Percentiles rank a stretch among this genome's conserved stretches.
Conservation (phyloP, 2,113 vertebrate genomes). For the Tetraodon nigroviridis region DNA sequence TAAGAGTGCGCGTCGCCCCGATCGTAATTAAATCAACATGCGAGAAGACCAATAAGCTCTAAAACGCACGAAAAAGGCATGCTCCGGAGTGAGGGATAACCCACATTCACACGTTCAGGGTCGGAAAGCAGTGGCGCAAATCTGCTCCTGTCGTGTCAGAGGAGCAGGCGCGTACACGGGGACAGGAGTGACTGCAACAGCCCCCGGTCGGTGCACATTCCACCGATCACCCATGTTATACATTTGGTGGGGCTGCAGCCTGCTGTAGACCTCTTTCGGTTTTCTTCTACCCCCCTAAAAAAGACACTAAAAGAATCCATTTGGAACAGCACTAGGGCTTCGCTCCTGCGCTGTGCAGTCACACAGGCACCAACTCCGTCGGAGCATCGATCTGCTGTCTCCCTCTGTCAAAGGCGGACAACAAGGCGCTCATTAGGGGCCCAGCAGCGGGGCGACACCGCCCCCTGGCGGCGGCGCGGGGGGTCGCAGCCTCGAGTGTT, state of each 20-base stretch:
- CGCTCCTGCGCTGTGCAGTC: constrained; percentile 70
- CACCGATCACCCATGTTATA: constrained; percentile 61
- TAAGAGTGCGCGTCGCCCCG: constrained; percentile 24
- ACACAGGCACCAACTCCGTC: constrained; percentile 73
- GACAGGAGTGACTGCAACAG: constrained; percentile 17
- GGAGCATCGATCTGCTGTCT: constrained; percentile 72
- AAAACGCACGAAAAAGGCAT: constrained; percentile 62
- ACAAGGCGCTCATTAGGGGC: constrained; percentile 14
- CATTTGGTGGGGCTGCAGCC: constrained; percentile 49
- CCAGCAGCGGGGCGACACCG: constrained; percentile 55
- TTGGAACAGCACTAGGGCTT: constrained; percentile 75
- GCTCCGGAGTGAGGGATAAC: constrained; percentile 53
- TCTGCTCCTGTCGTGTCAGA: constrained; percentile 24
- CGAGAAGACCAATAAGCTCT: constrained; percentile 60
- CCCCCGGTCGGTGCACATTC: constrained; percentile 19
- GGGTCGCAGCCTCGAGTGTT: background rate
- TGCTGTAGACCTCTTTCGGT: constrained; percentile 59
- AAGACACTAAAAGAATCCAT: constrained; percentile 71
- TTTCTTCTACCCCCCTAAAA: constrained; percentile 27
- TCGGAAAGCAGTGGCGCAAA: constrained; percentile 33
- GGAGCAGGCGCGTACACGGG: background rate
- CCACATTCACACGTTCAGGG: constrained; percentile 58
- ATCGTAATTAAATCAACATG: constrained; percentile 70
- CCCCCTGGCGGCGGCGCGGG: constrained; percentile 56
- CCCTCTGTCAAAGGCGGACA: constrained; percentile 42